Evolutionary conservation across 2,888 invertebrate genomes (phyloP), one percentile per base, ranked within the genome.

Genomic region (Thereva unica): DNA sequence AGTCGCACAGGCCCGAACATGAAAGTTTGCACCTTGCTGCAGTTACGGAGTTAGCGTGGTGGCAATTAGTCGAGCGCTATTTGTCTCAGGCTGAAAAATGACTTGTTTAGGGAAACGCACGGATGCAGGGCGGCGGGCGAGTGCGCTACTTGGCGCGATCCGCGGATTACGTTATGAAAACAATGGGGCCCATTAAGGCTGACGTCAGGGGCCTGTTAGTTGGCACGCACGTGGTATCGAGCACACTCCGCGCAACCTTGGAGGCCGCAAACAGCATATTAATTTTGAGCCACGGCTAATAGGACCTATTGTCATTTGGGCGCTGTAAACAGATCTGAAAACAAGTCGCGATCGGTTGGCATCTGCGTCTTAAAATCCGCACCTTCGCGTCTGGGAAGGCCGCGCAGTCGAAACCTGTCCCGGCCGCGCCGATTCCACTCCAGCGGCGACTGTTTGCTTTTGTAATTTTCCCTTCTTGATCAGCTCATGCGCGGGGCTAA

Each of bases 41-140:
- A 3, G 5, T n/a, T 44, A 34, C 45, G 44, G 35, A 54, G 53
- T 44, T 45, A 45, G n/a, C 47, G 40, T 55, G 40, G 54, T 47
- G 47, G 64, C 64, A 64, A 64, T 64, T 64, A 64, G 64, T 64
- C 64, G 64, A 45, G 47, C 55, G 54, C 47, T 55, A 55, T 64
- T 64, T 64, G 55, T 64, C 53, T 40, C 12, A 34, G 3, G 9
- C 47, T 61, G 61, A 61, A 61, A 61, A 61, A 61, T 61, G 50
- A 61, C 61, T 61, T 61, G 50, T 41, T 61, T 41, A 61, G 23
- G 23, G 23, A 23, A 23, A 23, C 1, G 23, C 23, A 23, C 23
- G 23, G 23, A 23, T 23, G 23, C 23, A 23, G 23, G 23, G 23
- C 23, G 23, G 23, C 23, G 23, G 23, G 23, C 23, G 23, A 23